phyloP scores from a whole-genome alignment of 2,888 invertebrate genomes.

The Phyto melanocephala region DNA sequence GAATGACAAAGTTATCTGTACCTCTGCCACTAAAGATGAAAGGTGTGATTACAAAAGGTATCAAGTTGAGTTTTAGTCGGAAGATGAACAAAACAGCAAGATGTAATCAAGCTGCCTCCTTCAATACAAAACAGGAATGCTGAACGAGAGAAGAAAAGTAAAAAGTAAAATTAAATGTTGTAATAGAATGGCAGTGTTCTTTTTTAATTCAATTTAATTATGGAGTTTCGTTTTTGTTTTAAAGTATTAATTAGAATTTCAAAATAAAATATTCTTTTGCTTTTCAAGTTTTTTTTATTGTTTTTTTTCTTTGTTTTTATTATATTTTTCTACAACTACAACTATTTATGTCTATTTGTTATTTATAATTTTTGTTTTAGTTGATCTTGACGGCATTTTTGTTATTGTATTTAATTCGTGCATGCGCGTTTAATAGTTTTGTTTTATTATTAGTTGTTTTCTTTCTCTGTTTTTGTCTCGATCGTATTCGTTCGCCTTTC shows the following conservation, averaged over 20 bases:
- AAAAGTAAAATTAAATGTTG: too few species aligned
- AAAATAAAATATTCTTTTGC: background rate
- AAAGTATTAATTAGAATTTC: background rate
- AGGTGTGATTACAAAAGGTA: too few species aligned
- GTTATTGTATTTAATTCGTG: constrained; percentile 54
- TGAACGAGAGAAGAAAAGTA: too few species aligned
- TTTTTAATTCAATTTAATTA: too few species aligned
- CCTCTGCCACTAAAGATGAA: too few species aligned
- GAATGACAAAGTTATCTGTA: too few species aligned
- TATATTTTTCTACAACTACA: background rate
- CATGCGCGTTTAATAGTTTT: constrained; percentile 63
- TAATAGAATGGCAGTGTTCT: too few species aligned
- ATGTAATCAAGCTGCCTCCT: too few species aligned
- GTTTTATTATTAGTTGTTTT: constrained; percentile 57
- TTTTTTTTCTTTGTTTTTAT: constrained; percentile 5
- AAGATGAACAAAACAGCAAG: too few species aligned
- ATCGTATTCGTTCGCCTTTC: constrained; percentile 72
- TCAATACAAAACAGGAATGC: too few species aligned
- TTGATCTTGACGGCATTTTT: constrained; percentile 62
- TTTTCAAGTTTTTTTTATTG: background rate
- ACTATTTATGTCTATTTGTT: constrained; percentile 26
- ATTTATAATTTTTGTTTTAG: constrained; percentile 49
- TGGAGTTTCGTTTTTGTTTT: too few species aligned
- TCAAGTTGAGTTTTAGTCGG: too few species aligned
- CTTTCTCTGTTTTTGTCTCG: constrained; percentile 66